phyloP scores from a whole-genome alignment of 2,113 vertebrate genomes.

The Amphiprion percula region DNA sequence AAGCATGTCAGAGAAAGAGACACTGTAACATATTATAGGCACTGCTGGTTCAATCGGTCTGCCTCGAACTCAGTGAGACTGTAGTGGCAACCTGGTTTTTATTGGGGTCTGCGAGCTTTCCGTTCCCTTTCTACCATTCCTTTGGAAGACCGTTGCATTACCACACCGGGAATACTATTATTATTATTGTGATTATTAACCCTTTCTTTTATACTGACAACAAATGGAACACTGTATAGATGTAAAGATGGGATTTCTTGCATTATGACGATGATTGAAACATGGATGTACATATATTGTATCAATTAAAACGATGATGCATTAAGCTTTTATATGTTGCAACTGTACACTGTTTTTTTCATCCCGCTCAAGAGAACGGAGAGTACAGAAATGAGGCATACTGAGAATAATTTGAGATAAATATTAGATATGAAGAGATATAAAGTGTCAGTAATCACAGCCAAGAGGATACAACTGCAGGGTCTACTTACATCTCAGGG shows the following conservation, averaged over 20 bases:
- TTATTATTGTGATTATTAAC: constrained; percentile 83
- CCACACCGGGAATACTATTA: constrained; percentile 57
- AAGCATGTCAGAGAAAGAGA: neutral
- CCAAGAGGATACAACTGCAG: neutral
- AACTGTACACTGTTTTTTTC: constrained; percentile 25
- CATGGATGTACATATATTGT: constrained; percentile 94
- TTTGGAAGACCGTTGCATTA: constrained; percentile 78
- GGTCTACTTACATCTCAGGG: constrained; percentile 54
- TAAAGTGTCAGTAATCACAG: constrained; percentile 7
- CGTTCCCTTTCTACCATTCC: constrained; percentile 67
- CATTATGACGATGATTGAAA: constrained; percentile 87
- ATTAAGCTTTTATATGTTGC: constrained; percentile 81
- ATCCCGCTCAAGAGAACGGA: neutral
- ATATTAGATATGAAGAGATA: constrained; percentile 11
- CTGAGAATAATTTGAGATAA: neutral
- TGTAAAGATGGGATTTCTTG: constrained; percentile 91
- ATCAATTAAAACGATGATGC: constrained; percentile 88
- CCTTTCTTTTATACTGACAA: constrained; percentile 86
- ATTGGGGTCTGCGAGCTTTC: constrained; percentile 60
- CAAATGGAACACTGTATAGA: constrained; percentile 89
- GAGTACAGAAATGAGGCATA: neutral
- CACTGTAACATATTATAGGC: neutral
- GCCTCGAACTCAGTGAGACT: constrained; percentile 66
- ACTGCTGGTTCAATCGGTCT: constrained; percentile 36
- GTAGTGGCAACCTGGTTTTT: constrained; percentile 79